Base-by-base conservation (phyloP, 2,797 vertebrate species). In the Spea hammondii region DNA sequence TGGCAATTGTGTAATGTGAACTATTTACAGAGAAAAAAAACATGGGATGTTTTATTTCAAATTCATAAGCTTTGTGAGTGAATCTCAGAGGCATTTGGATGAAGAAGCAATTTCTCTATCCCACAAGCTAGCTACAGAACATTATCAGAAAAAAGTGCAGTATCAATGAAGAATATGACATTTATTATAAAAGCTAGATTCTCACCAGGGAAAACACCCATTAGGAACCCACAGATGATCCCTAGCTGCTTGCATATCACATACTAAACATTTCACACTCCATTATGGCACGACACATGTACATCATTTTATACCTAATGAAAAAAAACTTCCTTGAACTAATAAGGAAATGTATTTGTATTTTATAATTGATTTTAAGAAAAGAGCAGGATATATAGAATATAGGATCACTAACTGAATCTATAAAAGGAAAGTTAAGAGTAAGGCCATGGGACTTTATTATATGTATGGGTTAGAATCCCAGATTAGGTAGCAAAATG, bases 51-150 rank as follows among this genome's bases (percentile, higher is more conserved):
- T 64, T 64, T 64, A 6, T 17, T 46, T 11, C 5, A 65, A 44
- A 46, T 65, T 8, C 44, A 5, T 8, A 12, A 46, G 17, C 10
- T 65, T 65, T 46, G 5, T 44, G 64, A 65, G 44, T 47, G 12
- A 65, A 44, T 65, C 64, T 45, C 64, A 65, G 32, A 46, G 64
- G 44, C 44, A 65, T 65, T 65, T 65, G 47, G 44, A 46, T 65
- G 64, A 65, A 65, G 32, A 65, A 65, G 44, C 44, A 65, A 65
- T 65, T 46, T 5, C 64, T 65, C 47, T 12, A 65, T 65, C 10
- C 44, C 64, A 32, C 32, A 32, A 32, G 32, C 9, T 45, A 46
- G 44, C 32, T 11, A 65, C 64, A 8, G 8, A 65, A 44, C 64
- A 65, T 32, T 65, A 10, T 1, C 32, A 4, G 64, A 12, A 65